These are phyloP conservation scores for Nansenia antarctica DNA, from an alignment of 2,113 vertebrate species.

Conservation along the genomic window DNA sequence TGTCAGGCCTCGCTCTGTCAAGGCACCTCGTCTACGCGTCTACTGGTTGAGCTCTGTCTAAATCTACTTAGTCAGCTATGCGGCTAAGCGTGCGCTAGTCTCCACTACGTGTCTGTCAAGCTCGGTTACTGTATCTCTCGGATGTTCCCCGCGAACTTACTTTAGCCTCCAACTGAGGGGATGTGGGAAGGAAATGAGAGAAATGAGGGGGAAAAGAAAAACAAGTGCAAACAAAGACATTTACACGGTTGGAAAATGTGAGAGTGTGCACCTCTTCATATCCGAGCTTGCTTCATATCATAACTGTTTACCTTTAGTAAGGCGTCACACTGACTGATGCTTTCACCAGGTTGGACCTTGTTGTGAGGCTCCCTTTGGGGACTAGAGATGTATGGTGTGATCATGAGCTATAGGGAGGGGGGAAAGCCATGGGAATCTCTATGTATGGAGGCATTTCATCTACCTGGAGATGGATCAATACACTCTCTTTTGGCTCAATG, in stretches of 20 bases:
- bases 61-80: not conserved
- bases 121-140: not conserved
- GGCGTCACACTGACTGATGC: not conserved
- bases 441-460: too few relatives aligned
- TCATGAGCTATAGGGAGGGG: not conserved
- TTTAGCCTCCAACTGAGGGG: conserved; percentile 29
- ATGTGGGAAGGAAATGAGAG: conserved; percentile 8
- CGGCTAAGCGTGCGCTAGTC: not conserved
- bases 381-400: too few relatives aligned
- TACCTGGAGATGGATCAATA: conserved; percentile 18
- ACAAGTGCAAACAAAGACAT: not conserved
- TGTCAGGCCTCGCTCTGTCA: not conserved
- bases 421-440: not conserved
- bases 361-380: not conserved
- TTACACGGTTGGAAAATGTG: not conserved
- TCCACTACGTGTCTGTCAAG: not conserved
- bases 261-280: not conserved
- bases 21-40: not conserved
- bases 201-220: not conserved
- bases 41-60: conserved; percentile 3
- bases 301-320: too few relatives aligned
- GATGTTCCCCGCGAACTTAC: conserved; percentile 26
- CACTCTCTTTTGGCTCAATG: not conserved
- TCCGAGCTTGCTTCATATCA: not conserved
- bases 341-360: not conserved